Base-by-base conservation (phyloP, 64 coral and sea anemone genomes). In the Stichodactyla mertensii region DNA sequence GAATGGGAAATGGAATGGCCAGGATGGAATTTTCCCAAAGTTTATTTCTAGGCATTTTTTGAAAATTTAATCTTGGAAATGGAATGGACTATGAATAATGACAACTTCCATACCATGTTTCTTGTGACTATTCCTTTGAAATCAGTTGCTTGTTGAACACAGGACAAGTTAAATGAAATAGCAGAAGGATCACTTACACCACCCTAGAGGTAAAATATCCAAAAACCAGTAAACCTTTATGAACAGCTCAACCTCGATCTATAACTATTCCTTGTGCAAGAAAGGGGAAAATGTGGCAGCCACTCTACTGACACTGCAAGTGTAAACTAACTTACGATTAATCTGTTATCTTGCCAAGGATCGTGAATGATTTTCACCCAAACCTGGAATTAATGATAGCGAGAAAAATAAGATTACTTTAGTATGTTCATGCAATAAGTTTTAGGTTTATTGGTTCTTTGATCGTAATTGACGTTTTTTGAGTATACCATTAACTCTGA, bases 301-400 rank as follows among this genome's bases (percentile, higher is more conserved):
- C 15, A 45, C 26, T 70, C 78, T 83, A 82, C 31, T 24, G 18
- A 79, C 11, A 31, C 87, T 92, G 90, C 80, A 92, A 79, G 19
- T 31, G 4, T 4, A 19, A 23, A 16, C 31, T 11, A 4, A 93
- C 94, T 90, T 60, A 97, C 94, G 27, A 95, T 57, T 8, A 95
- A 69, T 87, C 94, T 71, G 86, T 95, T 95, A 74, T 96, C 94
- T 87, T 87, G 58, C 94, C 94, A 96, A 52, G 87, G 90, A 54
- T 82, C 85, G 23, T 91, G 94, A 62, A 96, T 84, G 20, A 92
- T 18, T 87, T 79, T 87, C 23, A 55, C 91, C 94, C 94, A 96
- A 55, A 87, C 22, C 94, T 96, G 10, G 11, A 9, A 31, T 22
- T 28, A 57, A 84, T 52, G 16, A 58, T 67, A 84, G 70, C 5